Conservation (phyloP, 2,888 invertebrate species). For the Parapristionchus giblindavisi region DNA sequence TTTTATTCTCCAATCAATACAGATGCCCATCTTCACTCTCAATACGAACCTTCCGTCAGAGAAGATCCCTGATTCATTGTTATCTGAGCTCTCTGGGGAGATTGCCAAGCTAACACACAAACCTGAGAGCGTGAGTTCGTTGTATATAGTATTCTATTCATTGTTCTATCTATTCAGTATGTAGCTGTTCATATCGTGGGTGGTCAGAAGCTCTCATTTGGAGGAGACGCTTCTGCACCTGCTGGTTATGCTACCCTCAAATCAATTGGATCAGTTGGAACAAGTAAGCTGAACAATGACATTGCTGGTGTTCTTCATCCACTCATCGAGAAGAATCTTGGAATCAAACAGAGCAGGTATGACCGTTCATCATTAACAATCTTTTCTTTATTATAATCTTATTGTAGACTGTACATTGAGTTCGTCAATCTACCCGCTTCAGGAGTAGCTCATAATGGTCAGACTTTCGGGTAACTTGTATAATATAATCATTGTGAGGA, state of each 20-base stretch:
- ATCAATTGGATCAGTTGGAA: conserved; percentile 54
- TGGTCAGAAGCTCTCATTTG: conserved; percentile 49
- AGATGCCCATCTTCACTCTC: conserved; percentile 50
- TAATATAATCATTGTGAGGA: neutral
- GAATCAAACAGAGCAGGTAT: conserved; percentile 50
- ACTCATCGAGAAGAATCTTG: conserved; percentile 50
- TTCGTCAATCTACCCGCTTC: conserved; percentile 51
- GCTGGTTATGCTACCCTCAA: conserved; percentile 44
- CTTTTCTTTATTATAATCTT: neutral
- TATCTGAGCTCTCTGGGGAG: conserved; percentile 45
- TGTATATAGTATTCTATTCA: neutral
- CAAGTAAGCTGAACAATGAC: conserved; percentile 43
- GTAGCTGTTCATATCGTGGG: conserved; percentile 52
- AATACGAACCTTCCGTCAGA: conserved; percentile 45
- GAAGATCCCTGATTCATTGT: conserved; percentile 43
- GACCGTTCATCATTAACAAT: neutral
- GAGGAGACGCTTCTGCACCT: conserved; percentile 51
- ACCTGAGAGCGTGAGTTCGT: conserved; percentile 52
- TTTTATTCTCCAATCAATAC: neutral
- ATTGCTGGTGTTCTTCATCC: conserved; percentile 49
- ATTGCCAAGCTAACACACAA: conserved; percentile 53
- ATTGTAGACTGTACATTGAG: conserved; percentile 52
- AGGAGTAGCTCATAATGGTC: conserved; percentile 52
- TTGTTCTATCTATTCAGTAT: conserved; percentile 42
- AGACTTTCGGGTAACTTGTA: conserved; percentile 48